Percentiles rank a stretch among this genome's conserved stretches.
phyloP scores from a whole-genome alignment of 2,797 vertebrate genomes.

The Tauraco hartlaubi region DNA sequence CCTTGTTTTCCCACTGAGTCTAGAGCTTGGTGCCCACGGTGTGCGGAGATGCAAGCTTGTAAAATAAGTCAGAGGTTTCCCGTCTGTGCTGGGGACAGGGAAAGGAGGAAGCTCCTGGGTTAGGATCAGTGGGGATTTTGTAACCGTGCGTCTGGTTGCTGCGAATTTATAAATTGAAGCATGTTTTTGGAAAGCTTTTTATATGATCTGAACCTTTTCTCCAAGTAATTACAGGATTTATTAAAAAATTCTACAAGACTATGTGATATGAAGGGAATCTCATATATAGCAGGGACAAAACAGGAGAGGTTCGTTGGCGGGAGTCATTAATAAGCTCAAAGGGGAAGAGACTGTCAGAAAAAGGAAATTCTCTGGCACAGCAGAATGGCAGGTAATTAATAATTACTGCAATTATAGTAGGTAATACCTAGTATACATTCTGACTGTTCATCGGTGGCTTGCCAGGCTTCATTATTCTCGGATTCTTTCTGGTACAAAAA shows the following conservation, averaged over 20 bases:
- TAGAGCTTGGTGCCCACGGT: neutral
- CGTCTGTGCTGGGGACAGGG: neutral
- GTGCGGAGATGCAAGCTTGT: neutral
- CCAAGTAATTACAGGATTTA: neutral
- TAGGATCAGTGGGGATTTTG: neutral
- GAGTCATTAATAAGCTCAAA: slow-evolving; percentile 21
- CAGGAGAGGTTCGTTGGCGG: neutral
- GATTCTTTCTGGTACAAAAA: neutral
- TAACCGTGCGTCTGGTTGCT: neutral
- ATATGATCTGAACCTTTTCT: neutral
- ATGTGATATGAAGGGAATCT: neutral
- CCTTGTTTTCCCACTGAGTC: neutral
- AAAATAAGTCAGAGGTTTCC: neutral
- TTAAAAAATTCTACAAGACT: neutral
- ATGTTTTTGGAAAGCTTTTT: neutral
- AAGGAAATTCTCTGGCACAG: slow-evolving; percentile 16
- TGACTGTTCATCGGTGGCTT: slow-evolving; percentile 1
- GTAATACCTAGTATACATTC: neutral
- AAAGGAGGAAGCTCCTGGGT: neutral
- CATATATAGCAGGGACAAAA: neutral
- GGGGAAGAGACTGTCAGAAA: slow-evolving; percentile 32
- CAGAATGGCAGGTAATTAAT: slow-evolving; percentile 48
- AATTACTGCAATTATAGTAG: slow-evolving; percentile 33
- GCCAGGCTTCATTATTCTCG: neutral
- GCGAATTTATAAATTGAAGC: neutral